These are phyloP conservation scores for Lycaon pictus DNA, from an alignment of 2,113 vertebrate genomes.

Conservation along the genomic window DNA sequence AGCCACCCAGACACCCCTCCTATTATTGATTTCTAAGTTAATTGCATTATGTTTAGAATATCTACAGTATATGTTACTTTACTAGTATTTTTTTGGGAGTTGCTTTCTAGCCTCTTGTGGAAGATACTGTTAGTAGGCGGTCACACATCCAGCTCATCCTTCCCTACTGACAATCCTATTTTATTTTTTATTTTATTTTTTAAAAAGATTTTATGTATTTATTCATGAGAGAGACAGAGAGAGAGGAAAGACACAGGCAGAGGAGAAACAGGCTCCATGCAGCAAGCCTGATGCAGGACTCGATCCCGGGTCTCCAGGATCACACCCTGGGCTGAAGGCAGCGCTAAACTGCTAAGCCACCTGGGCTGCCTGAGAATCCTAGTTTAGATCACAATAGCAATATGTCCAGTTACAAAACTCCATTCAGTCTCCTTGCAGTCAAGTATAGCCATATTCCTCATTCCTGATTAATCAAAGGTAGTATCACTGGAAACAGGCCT, in stretches of 20 bases:
- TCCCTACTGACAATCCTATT: background rate
- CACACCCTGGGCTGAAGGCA: no score
- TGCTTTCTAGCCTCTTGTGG: background rate
- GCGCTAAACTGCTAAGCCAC: no score
- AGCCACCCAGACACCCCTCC: background rate
- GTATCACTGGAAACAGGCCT: background rate
- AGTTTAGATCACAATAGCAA: background rate
- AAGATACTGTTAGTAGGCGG: background rate
- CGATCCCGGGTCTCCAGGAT: no score
- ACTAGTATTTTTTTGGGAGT: background rate
- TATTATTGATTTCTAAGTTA: background rate
- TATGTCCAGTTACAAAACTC: background rate
- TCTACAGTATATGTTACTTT: background rate
- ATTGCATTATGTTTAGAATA: background rate
- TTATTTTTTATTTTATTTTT: background rate
- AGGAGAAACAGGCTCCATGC: no score
- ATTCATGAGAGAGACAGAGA: no score
- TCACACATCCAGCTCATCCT: background rate
- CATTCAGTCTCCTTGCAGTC: background rate
- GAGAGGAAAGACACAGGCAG: no score
- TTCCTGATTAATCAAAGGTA: background rate
- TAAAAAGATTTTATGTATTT: no score
- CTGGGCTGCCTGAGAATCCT: background rate
- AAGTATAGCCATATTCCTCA: background rate
- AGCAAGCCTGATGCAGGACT: no score